Evolutionary conservation across 2,888 invertebrate species (phyloP), one percentile per base, ranked within the genome.

Genomic region (Mythimna pallens): DNA sequence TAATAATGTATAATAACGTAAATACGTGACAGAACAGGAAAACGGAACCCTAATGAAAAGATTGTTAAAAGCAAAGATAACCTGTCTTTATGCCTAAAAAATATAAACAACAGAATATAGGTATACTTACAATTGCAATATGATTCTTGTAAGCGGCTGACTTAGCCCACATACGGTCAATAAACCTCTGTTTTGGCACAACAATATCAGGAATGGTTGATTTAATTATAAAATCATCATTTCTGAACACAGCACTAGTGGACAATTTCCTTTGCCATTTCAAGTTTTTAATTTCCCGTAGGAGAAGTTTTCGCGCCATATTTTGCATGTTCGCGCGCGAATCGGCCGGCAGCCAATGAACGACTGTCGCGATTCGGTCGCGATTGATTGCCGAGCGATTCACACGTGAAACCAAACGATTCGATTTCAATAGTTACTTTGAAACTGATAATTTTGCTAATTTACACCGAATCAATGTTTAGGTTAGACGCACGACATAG

Each of bases 101-200:
- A 71, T 47, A 55, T n/a, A 20, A 47, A 47, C 52, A 43, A 34
- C 43, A 1, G 40, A 65, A 61, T 47, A n/a, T n/a, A n/a, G n/a
- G 17, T 47, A 20, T 75, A 77, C 96, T 93, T 87, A 96, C 96
- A 78, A 96, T 84, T 30, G 96, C 95, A 58, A 95, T 89, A 84
- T 92, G 93, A 82, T 94, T 92, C 69, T 89, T 88, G 79, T 91
- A 95, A 65, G 83, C 81, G 22, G 89, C 84, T 17, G 91, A 91
- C 57, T 95, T 88, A 22, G 81, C 82, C 94, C 94, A 95, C 43
- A 96, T 67, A 6, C 91, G 89, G 68, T 96, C 95, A 82, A 94
- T 75, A 84, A 95, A 91, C 69, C 92, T 90, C 78, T 84, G 86
- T 76, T 93, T 91, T 0, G 95, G 93, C 58, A 94, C 85, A 34